phyloP scores from a whole-genome alignment of 2,113 vertebrate species.

The Bubo scandiacus region DNA sequence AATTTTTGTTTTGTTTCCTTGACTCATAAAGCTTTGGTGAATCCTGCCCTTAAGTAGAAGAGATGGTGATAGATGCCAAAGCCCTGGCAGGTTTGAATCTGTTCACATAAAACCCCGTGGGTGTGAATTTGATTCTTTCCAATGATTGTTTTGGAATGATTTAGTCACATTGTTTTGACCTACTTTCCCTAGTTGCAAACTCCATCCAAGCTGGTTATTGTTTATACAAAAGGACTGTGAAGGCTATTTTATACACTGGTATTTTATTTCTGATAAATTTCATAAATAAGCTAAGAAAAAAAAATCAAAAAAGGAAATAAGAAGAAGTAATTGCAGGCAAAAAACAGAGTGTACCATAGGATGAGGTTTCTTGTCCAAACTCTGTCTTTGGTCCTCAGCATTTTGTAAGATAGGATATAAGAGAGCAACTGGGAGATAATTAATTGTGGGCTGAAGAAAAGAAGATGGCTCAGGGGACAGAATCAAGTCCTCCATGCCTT shows the following conservation, averaged over 20 bases:
- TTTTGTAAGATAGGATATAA: not conserved
- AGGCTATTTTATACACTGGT: not conserved
- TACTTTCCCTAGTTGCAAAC: slow-evolving; percentile 6
- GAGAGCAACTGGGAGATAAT: not conserved
- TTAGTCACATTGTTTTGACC: slow-evolving; percentile 46
- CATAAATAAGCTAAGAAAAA: not conserved
- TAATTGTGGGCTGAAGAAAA: not conserved
- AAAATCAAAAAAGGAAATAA: not conserved
- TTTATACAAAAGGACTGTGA: not conserved
- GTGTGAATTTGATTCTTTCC: slow-evolving; percentile 42
- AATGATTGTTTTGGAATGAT: slow-evolving; percentile 28
- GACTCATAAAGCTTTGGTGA: slow-evolving; percentile 26
- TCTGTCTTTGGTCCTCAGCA: not conserved
- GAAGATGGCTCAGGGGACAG: not conserved
- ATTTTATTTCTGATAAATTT: not conserved
- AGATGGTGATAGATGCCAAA: not conserved
- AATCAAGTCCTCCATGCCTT: not conserved
- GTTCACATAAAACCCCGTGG: slow-evolving; percentile 29
- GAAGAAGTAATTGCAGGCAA: not conserved
- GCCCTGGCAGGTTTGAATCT: slow-evolving; percentile 48
- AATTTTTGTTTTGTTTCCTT: slow-evolving; percentile 19
- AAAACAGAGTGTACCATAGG: fast-evolving
- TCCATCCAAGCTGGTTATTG: not conserved
- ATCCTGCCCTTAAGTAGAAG: not conserved
- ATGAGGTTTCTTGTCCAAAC: not conserved